Evolutionary conservation across 2,888 invertebrate species (phyloP), one percentile per base, ranked within the genome.

Genomic region (Drosophila kambysellisi): DNA sequence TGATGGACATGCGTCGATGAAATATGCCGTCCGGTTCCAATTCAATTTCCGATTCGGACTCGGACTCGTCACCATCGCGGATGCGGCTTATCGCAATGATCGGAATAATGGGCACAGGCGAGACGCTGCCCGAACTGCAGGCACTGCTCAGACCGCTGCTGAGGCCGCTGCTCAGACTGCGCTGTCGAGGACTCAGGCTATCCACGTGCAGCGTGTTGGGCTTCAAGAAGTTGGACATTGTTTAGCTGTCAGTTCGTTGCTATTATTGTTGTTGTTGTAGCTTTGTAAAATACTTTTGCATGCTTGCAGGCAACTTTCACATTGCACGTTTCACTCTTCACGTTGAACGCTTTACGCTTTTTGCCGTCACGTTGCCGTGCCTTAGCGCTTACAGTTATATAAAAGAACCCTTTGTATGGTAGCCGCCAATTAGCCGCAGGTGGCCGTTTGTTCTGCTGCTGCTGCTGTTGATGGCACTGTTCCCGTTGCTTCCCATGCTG

Each of bases 11-110:
- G 91, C 96, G 95, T 91, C 97, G 95, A 91, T 96, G 95, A 93
- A 97, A 96, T 83, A 95, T 95, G 92, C 94, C 95, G 81, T 96
- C 96, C 89, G 96, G 96, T 92, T 97, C 97, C 68, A 95, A 95
- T 93, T 97, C 97, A 93, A 95, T 96, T 92, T 97, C 97, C 94
- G 97, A 97, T 92, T 97, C 97, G 39, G 97, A 95, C 73, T 84
- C 83, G 50, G 95, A 95, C 82, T 95, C 95, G 82, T 95, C 95
- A 74, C 83, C 91, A 76, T 84, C 83, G 35, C 87, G 84, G 71
- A 91, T 92, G 32, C 87, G 84, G 72, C 92, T 92, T 74, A 92
- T 91, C 51, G 91, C 70, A 62, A 92, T 92, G 67, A 89, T 85
- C 57, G 91, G 91, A 63, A 87, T 89, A 20, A 91, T 89, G 61